phyloP scores from a whole-genome alignment of 2,113 vertebrate genomes.

The Sinocyclocheilus anshuiensis region DNA sequence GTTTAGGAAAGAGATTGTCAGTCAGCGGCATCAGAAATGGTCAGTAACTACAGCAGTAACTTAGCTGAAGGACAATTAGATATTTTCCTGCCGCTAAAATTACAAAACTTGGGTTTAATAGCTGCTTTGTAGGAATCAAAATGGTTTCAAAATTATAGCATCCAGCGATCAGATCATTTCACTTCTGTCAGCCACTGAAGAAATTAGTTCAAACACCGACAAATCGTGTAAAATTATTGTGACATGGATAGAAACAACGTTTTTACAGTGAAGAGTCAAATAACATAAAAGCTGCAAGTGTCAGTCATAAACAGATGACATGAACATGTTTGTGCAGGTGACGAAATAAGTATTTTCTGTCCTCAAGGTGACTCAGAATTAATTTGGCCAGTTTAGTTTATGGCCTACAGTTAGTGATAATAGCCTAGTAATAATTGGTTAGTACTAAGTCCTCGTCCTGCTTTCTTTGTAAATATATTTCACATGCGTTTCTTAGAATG shows the following conservation, averaged over 20 bases:
- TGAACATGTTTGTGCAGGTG: neutral
- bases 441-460: neutral
- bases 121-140: neutral
- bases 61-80: neutral
- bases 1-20: neutral
- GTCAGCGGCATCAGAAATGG: neutral
- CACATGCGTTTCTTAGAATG: neutral
- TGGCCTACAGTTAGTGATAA: neutral
- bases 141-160: neutral
- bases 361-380: constrained; percentile 81
- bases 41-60: neutral
- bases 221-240: neutral
- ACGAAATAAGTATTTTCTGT: neutral
- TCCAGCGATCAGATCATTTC: neutral
- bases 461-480: neutral
- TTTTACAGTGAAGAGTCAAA: neutral
- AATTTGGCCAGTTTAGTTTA: constrained; percentile 55
- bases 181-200: neutral
- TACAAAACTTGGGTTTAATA: neutral
- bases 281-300: neutral
- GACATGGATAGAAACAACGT: neutral
- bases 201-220: neutral
- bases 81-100: neutral
- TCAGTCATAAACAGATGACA: neutral
- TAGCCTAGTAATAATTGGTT: neutral